Percentiles rank a stretch among this genome's conserved stretches.
Evolutionary conservation across 2,888 invertebrate genomes (phyloP).

Genomic region (Phortica magna): DNA sequence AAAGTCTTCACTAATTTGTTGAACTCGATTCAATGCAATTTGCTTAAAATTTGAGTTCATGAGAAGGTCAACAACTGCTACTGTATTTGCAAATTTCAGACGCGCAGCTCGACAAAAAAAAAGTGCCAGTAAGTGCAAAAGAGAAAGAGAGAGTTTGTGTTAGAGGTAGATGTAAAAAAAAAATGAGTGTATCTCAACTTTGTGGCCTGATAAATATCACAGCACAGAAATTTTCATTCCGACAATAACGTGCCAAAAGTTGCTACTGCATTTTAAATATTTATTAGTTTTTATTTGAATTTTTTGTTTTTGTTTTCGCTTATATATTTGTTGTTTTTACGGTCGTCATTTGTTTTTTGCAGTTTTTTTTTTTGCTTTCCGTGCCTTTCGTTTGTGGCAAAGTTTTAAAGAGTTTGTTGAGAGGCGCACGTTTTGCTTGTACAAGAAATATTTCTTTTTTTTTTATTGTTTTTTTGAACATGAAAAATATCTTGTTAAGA

Average conservation of each 20-base stretch:
- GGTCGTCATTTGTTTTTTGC: conserved; percentile 26
- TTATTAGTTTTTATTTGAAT: conserved; percentile 51
- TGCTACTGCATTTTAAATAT: conserved; percentile 75
- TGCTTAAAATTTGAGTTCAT: conserved; percentile 70
- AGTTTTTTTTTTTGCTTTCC: conserved; percentile 32
- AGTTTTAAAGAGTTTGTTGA: conserved; percentile 49
- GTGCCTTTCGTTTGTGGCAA: conserved; percentile 27
- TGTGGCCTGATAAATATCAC: conserved; percentile 65
- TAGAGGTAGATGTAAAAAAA: conserved; percentile 54
- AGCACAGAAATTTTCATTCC: conserved; percentile 56
- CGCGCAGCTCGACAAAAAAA: conserved; percentile 37
- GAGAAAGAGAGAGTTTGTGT: too few species aligned
- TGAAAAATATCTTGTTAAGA: conserved; percentile 76
- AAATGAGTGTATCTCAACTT: conserved; percentile 27
- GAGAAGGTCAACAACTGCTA: conserved; percentile 68
- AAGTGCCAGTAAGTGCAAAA: conserved; percentile 36
- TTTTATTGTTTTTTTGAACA: conserved; percentile 55
- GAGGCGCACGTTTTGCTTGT: conserved; percentile 75
- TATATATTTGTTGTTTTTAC: conserved; percentile 47
- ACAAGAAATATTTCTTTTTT: conserved; percentile 48
- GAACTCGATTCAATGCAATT: conserved; percentile 61
- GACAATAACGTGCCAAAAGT: conserved; percentile 75
- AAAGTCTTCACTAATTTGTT: conserved; percentile 25
- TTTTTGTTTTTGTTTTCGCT: conserved; percentile 34
- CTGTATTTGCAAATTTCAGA: conserved; percentile 57